phyloP scores from a whole-genome alignment of 2,797 vertebrate species.

The Lagodon rhomboides region DNA sequence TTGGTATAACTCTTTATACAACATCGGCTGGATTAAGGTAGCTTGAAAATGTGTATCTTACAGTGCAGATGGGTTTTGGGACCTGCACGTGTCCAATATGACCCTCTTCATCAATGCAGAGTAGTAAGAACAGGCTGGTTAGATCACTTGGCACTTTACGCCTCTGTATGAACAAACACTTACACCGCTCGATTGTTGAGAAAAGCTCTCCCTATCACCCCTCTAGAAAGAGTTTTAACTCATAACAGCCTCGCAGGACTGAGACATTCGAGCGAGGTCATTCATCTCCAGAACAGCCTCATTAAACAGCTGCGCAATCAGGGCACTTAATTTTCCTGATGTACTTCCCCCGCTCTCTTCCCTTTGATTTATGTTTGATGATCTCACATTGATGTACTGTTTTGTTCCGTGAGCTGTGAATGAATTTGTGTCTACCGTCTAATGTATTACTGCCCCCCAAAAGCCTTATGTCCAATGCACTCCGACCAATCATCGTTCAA shows the following conservation, averaged over 20 bases:
- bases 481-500: not conserved
- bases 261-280: conserved; percentile 17
- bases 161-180: not conserved
- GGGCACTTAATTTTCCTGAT: conserved; percentile 31
- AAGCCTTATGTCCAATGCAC: not conserved
- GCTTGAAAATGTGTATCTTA: not conserved
- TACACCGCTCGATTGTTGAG: not conserved
- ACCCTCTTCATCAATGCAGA: not conserved
- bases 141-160: too few species aligned
- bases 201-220: not conserved
- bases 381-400: conserved; percentile 44
- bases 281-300: conserved; percentile 39
- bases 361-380: conserved; percentile 50
- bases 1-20: not conserved
- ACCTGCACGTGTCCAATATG: not conserved
- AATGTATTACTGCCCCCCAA: not conserved
- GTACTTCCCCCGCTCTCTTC: conserved; percentile 13
- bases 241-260: not conserved
- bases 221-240: conserved; percentile 14
- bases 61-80: not conserved
- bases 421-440: not conserved
- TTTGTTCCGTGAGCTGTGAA: conserved; percentile 40
- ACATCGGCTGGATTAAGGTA: not conserved
- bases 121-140: not conserved
- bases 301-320: conserved; percentile 24